These are phyloP conservation scores for Meloe dianella DNA, from an alignment of 2,888 invertebrate species.

Conservation along the genomic window DNA sequence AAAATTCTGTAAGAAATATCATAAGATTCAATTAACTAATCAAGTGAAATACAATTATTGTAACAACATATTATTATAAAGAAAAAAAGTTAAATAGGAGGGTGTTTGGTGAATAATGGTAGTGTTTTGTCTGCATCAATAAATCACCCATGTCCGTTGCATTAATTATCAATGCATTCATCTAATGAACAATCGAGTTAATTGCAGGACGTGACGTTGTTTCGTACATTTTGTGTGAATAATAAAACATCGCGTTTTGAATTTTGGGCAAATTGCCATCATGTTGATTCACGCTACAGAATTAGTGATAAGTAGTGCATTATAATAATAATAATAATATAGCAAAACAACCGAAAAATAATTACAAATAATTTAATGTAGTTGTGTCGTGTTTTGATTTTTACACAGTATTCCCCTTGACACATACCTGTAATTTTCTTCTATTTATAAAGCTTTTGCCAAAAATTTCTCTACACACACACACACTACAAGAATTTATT, in stretches of 20 bases:
- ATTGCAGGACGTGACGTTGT: slow-evolving; percentile 56
- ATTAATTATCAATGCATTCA: slow-evolving; percentile 56
- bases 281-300: slow-evolving; percentile 40
- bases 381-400: background rate
- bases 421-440: background rate
- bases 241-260: slow-evolving; percentile 44
- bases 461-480: background rate
- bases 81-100: background rate
- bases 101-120: background rate
- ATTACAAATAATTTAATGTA: background rate
- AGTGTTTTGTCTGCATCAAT: background rate
- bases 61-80: too few species aligned
- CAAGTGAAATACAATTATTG: background rate
- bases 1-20: background rate
- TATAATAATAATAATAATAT: slow-evolving; percentile 25
- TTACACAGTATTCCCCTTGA: background rate
- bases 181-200: slow-evolving; percentile 55
- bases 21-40: background rate
- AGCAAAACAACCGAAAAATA: slow-evolving; percentile 10
- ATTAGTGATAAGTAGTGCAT: slow-evolving; percentile 45
- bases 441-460: background rate
- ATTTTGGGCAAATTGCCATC: slow-evolving; percentile 42
- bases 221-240: slow-evolving; percentile 46
- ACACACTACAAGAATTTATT: slow-evolving; percentile 11
- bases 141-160: slow-evolving; percentile 22